Conservation (phyloP, 2,888 invertebrate genomes). For the Brenthis ino region DNA sequence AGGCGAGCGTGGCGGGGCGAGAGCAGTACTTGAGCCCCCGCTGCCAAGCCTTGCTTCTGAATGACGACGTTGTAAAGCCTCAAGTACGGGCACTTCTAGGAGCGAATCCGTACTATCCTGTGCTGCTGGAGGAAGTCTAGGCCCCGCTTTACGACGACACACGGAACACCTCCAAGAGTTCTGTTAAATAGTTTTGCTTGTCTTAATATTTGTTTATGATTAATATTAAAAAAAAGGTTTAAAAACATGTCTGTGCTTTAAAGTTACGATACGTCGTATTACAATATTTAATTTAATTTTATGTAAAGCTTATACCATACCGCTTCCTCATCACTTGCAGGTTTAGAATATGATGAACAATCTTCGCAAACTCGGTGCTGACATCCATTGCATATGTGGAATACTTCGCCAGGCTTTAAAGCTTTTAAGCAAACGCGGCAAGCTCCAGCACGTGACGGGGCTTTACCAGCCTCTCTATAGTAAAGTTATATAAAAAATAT, state of each 20-base stretch:
- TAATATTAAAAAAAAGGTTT: background rate
- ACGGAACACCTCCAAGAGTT: conserved; percentile 94
- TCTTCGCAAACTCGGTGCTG: conserved; percentile 96
- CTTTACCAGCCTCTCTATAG: conserved; percentile 85
- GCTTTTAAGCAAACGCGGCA: conserved; percentile 94
- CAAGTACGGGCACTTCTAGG: conserved; percentile 90
- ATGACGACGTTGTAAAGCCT: conserved; percentile 90
- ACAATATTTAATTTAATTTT: background rate
- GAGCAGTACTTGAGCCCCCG: conserved; percentile 79
- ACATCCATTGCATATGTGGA: conserved; percentile 94
- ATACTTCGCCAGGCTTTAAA: conserved; percentile 93
- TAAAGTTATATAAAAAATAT: background rate
- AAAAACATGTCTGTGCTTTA: no score
- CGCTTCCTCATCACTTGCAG: conserved; percentile 91
- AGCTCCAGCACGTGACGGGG: conserved; percentile 88
- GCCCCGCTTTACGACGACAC: conserved; percentile 91
- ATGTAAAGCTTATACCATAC: conserved; percentile 70
- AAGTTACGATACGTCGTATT: background rate
- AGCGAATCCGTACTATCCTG: conserved; percentile 93
- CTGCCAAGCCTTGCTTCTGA: conserved; percentile 85
- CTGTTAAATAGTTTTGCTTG: conserved; percentile 57
- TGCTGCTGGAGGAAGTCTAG: conserved; percentile 87
- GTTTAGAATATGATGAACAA: conserved; percentile 94
- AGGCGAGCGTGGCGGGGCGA: conserved; percentile 92
- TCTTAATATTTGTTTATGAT: no score